Percentiles rank a stretch among this genome's conserved stretches.
Evolutionary conservation across 2,797 vertebrate species (phyloP).

Genomic region (Hippopotamyrus pictus): DNA sequence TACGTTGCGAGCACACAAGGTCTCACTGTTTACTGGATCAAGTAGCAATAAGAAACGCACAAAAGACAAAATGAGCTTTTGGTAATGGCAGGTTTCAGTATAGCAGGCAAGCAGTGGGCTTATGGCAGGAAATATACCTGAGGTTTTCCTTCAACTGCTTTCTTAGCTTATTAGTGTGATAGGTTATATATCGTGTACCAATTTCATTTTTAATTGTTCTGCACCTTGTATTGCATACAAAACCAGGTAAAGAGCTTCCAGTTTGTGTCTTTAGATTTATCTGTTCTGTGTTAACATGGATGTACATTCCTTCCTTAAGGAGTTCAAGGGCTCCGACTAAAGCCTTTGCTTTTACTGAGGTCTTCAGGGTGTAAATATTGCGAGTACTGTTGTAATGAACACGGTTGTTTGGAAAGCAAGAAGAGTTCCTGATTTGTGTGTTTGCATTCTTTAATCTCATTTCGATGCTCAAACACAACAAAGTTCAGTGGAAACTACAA

Average conservation of each 20-base stretch:
- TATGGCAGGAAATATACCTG: background rate
- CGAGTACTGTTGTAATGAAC: background rate
- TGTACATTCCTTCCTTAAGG: slow-evolving; percentile 26
- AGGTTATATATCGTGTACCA: background rate
- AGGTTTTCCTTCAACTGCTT: background rate
- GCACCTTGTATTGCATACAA: background rate
- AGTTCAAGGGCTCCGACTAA: slow-evolving; percentile 23
- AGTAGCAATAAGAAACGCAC: background rate
- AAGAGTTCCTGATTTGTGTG: background rate
- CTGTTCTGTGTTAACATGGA: slow-evolving; percentile 4
- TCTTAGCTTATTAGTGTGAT: background rate
- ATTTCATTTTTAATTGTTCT: background rate
- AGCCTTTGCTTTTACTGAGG: slow-evolving; percentile 17
- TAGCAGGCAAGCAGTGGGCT: background rate
- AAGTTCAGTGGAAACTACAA: background rate
- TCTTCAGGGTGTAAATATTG: slow-evolving; percentile 7
- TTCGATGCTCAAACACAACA: background rate
- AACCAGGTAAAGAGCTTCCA: slow-evolving; percentile 24
- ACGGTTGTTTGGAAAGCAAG: slow-evolving; percentile 3
- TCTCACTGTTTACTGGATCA: background rate
- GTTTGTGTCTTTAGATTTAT: slow-evolving; percentile 14
- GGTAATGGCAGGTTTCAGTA: background rate
- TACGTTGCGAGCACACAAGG: background rate
- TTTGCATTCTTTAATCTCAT: background rate
- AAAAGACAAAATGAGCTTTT: background rate